These are phyloP conservation scores for Drosophila atripex DNA, from an alignment of 2,888 invertebrate species.

Conservation along the genomic window DNA sequence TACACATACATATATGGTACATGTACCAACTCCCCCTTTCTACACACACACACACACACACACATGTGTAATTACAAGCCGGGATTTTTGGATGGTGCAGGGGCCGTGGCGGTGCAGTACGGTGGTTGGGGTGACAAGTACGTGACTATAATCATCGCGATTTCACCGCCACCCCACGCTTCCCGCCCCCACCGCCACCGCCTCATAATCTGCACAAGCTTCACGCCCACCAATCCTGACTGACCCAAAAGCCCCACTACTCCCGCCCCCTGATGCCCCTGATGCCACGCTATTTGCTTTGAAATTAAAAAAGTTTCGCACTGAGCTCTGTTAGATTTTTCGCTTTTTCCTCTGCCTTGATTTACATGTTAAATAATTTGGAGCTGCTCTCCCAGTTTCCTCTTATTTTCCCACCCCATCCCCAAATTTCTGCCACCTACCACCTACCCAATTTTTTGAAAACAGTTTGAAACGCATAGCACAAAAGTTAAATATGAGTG, in stretches of 20 bases:
- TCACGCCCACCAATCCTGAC: constrained; percentile 16
- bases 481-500: constrained; percentile 69
- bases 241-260: constrained; percentile 16
- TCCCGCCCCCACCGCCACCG: constrained; percentile 19
- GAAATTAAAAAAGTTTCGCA: constrained; percentile 75
- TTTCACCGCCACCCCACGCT: constrained; percentile 12
- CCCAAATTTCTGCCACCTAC: background rate
- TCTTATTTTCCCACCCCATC: background rate
- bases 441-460: constrained; percentile 8
- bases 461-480: constrained; percentile 63
- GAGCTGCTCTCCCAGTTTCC: constrained; percentile 32
- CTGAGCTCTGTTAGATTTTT: constrained; percentile 62
- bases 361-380: constrained; percentile 78
- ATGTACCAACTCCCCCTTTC: background rate
- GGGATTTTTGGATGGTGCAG: constrained; percentile 7
- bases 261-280: background rate
- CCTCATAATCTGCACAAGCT: constrained; percentile 53
- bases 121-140: constrained; percentile 59
- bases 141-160: constrained; percentile 73
- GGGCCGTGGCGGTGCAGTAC: background rate
- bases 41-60: constrained; percentile 34
- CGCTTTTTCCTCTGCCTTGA: constrained; percentile 58
- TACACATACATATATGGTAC: too few species aligned
- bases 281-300: constrained; percentile 64
- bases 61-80: constrained; percentile 59